phyloP scores from a whole-genome alignment of 2,797 vertebrate genomes.

The Phrynocephalus forsythii region DNA sequence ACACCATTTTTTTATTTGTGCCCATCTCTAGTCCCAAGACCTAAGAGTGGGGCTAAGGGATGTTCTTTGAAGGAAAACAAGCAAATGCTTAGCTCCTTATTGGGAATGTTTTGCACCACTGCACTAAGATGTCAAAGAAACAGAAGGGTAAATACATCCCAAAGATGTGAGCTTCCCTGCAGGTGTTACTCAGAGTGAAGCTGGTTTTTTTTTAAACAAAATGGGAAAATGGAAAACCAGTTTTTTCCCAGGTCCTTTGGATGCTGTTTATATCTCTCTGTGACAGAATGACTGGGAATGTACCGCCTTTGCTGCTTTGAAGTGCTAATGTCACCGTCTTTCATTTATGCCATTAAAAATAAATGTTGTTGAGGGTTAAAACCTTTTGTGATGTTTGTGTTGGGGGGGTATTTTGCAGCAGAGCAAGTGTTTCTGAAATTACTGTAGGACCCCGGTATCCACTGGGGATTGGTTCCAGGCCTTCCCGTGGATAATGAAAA shows the following conservation, averaged over 20 bases:
- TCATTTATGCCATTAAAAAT: slow-evolving; percentile 63
- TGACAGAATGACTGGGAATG: slow-evolving; percentile 52
- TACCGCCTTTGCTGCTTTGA: slow-evolving; percentile 60
- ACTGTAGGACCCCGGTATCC: too few species aligned
- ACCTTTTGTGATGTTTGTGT: slow-evolving; percentile 37
- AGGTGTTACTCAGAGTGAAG: slow-evolving; percentile 38
- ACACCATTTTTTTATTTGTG: too few species aligned
- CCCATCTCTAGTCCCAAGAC: background rate
- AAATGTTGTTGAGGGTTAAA: slow-evolving; percentile 62
- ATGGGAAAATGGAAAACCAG: slow-evolving; percentile 40
- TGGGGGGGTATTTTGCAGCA: slow-evolving; percentile 34
- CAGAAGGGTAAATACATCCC: slow-evolving; percentile 40
- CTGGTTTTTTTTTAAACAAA: slow-evolving; percentile 31
- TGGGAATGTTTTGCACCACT: slow-evolving; percentile 3
- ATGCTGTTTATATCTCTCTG: slow-evolving; percentile 43
- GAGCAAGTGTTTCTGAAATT: slow-evolving; percentile 40
- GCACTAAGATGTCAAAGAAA: slow-evolving; percentile 24
- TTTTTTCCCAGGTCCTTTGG: slow-evolving; percentile 2
- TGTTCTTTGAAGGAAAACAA: slow-evolving; percentile 10
- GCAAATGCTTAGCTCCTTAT: slow-evolving; percentile 5
- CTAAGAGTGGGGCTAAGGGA: background rate
- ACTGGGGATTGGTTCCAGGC: too few species aligned
- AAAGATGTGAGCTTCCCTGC: slow-evolving; percentile 32
- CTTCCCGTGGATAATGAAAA: too few species aligned
- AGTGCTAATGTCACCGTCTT: slow-evolving; percentile 62